Conservation (phyloP, 2,113 vertebrate genomes). For the Myotis brandtii region DNA sequence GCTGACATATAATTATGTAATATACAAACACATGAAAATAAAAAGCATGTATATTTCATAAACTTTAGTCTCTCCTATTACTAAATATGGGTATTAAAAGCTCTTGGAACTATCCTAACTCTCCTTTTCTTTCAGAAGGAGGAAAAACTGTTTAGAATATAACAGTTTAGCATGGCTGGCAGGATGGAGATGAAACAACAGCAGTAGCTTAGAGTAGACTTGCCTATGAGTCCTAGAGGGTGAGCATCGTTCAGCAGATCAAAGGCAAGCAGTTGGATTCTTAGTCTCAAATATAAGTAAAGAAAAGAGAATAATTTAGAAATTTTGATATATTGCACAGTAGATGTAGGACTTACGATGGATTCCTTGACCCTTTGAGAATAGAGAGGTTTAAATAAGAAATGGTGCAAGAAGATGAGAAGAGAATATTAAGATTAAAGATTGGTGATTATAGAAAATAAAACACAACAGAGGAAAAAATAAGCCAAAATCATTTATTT, state of each 20-base stretch:
- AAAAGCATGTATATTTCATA: neutral
- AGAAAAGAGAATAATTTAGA: constrained; percentile 2
- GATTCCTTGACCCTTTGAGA: neutral
- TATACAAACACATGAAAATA: neutral
- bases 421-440: constrained; percentile 1
- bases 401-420: neutral
- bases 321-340: neutral
- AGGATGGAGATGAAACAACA: neutral
- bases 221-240: neutral
- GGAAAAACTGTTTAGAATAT: neutral
- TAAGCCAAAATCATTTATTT: neutral
- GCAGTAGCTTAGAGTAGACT: neutral
- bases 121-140: neutral
- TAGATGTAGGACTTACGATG: neutral
- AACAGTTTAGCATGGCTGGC: neutral
- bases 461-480: neutral
- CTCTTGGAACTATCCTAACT: neutral
- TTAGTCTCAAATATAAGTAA: neutral
- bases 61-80: neutral
- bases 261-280: neutral
- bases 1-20: neutral
- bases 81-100: neutral
- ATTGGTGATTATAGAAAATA: neutral
- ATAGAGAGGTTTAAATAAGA: neutral
- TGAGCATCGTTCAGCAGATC: neutral